Evolutionary conservation across 2,113 vertebrate genomes (phyloP).

Genomic region (Fulica atra): DNA sequence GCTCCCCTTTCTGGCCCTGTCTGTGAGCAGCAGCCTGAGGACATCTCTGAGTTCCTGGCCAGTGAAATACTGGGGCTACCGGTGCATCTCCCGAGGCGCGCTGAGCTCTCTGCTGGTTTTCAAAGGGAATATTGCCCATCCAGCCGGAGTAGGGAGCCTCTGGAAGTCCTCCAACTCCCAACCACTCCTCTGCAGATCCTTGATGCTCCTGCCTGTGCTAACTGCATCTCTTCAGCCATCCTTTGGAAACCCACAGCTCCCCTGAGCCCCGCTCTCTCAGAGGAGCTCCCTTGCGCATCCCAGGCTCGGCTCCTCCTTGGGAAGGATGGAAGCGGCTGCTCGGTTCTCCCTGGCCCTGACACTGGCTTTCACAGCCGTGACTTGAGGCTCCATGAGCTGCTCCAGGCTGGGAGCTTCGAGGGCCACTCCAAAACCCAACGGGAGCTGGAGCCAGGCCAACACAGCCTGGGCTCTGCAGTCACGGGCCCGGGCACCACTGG

Average conservation of each 20-base stretch:
- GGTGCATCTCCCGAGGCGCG: neutral
- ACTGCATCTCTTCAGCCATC: neutral
- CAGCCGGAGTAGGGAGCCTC: neutral
- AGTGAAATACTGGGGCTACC: neutral
- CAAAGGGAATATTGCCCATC: neutral
- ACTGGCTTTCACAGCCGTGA: neutral
- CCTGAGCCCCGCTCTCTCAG: neutral
- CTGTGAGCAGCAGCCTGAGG: neutral
- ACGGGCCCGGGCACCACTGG: accelerated
- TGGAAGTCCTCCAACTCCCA: neutral
- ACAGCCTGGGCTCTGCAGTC: neutral
- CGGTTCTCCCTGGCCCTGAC: accelerated
- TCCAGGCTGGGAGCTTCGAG: accelerated
- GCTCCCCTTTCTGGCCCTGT: neutral
- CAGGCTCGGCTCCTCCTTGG: accelerated
- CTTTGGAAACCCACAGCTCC: neutral
- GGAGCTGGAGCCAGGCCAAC: neutral
- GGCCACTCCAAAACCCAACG: neutral
- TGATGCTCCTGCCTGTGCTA: neutral
- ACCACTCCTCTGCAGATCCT: neutral
- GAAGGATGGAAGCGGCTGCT: neutral
- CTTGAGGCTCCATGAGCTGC: neutral
- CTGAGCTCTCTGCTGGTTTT: neutral
- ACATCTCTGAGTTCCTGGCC: neutral
- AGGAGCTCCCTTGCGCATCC: neutral